Conservation (phyloP, 1,140 invertebrate species). For the Contarinia nasturtii region DNA sequence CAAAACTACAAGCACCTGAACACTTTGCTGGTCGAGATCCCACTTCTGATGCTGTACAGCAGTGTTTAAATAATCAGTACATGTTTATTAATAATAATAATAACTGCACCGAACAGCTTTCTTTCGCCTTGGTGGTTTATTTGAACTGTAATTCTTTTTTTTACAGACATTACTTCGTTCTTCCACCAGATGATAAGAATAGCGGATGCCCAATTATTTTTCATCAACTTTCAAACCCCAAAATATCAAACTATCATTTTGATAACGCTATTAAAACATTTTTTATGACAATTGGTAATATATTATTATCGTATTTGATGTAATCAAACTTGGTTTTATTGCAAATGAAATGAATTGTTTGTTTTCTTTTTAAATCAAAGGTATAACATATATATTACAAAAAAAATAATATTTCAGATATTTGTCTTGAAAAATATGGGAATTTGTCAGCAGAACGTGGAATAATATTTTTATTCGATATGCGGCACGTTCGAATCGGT, state of each 20-base stretch:
- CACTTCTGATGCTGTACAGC: conserved; percentile 12
- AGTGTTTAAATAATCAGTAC: conserved; percentile 6
- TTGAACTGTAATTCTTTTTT: too few species aligned
- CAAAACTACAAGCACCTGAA: conserved; percentile 31
- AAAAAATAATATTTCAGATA: too few species aligned
- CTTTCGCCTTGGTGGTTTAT: too few species aligned
- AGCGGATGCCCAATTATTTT: conserved; percentile 1
- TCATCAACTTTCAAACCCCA: conserved; percentile 1
- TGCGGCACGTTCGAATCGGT: conserved; percentile 32
- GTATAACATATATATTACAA: too few species aligned
- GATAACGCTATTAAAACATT: conserved; percentile 5
- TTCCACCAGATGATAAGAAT: conserved; percentile 2
- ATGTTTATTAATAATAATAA: too few species aligned
- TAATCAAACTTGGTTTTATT: too few species aligned
- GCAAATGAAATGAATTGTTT: too few species aligned
- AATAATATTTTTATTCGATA: conserved; percentile 40
- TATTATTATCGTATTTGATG: too few species aligned
- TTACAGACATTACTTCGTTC: conserved; percentile 2
- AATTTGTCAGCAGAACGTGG: conserved; percentile 30
- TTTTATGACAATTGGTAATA: conserved; percentile 6
- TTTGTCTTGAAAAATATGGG: conserved; percentile 28
- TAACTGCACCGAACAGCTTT: too few species aligned
- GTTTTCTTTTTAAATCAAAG: too few species aligned
- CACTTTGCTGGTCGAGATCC: conserved; percentile 32
- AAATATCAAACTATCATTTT: conserved; percentile 3